Evolutionary conservation across 2,113 vertebrate genomes (phyloP).

Genomic region (Ancistrus triradiatus): DNA sequence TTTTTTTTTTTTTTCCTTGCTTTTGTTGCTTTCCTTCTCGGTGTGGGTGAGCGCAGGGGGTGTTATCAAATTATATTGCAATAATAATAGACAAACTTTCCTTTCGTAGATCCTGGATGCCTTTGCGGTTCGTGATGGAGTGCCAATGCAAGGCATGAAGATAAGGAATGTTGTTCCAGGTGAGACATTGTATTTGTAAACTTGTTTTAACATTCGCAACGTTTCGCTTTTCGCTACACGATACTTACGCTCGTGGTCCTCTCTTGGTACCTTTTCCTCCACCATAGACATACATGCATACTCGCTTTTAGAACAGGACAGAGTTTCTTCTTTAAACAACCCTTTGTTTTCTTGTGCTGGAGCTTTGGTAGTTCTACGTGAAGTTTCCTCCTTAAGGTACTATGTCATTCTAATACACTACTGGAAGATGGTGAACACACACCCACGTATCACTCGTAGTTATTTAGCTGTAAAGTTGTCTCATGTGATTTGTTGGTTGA

Average conservation of each 20-base stretch:
- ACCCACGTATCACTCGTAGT: neutral
- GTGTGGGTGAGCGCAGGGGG: too few relatives aligned
- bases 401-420: constrained; percentile 6
- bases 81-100: neutral
- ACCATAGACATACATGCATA: constrained; percentile 4
- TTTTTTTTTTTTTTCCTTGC: neutral
- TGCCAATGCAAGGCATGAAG: constrained; percentile 73
- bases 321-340: constrained; percentile 27
- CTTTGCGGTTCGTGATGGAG: constrained; percentile 67
- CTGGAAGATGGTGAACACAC: constrained; percentile 8
- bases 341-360: constrained; percentile 38
- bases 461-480: neutral
- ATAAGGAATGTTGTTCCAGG: constrained; percentile 73
- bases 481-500: constrained; percentile 3
- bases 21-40: neutral
- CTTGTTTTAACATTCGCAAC: constrained; percentile 27
- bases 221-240: constrained; percentile 41
- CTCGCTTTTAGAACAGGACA: constrained; percentile 4
- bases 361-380: constrained; percentile 27
- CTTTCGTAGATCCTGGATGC: constrained; percentile 68
- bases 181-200: constrained; percentile 49
- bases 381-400: constrained; percentile 10
- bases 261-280: constrained; percentile 21
- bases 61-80: neutral
- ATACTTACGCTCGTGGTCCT: constrained; percentile 29